These are phyloP conservation scores for Tichodroma muraria DNA, from an alignment of 2,113 vertebrate genomes.

Conservation along the genomic window DNA sequence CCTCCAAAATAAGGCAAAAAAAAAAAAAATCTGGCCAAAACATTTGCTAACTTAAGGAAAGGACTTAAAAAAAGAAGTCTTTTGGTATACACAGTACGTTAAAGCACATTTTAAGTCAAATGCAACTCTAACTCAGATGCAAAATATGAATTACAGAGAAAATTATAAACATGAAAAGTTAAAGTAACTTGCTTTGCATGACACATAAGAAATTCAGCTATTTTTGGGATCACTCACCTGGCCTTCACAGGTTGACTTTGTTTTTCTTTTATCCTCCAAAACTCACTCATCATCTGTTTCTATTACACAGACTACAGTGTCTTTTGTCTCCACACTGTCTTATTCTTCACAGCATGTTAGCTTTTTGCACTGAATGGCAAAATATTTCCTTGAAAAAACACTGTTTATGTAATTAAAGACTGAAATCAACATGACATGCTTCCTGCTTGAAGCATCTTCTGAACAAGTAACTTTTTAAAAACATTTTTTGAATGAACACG, in stretches of 20 bases:
- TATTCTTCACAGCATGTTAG: not conserved
- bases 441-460: not conserved
- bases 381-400: not conserved
- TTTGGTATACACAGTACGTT: not conserved
- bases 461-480: not conserved
- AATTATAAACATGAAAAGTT: not conserved
- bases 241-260: not conserved
- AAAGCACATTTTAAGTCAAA: not conserved
- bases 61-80: not conserved
- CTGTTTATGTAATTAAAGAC: not conserved
- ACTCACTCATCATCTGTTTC: not conserved
- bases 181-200: not conserved
- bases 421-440: not conserved
- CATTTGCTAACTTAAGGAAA: not conserved
- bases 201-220: not conserved
- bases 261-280: not conserved
- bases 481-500: not conserved
- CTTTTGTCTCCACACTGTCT: not conserved
- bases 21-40: not conserved
- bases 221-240: not conserved
- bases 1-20: not conserved
- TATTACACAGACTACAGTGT: not conserved
- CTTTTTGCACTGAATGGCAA: not conserved
- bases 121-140: not conserved
- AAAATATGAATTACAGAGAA: not conserved